Evolutionary conservation across 2,113 vertebrate genomes (phyloP).

Genomic region (Scartelaos histophorus): DNA sequence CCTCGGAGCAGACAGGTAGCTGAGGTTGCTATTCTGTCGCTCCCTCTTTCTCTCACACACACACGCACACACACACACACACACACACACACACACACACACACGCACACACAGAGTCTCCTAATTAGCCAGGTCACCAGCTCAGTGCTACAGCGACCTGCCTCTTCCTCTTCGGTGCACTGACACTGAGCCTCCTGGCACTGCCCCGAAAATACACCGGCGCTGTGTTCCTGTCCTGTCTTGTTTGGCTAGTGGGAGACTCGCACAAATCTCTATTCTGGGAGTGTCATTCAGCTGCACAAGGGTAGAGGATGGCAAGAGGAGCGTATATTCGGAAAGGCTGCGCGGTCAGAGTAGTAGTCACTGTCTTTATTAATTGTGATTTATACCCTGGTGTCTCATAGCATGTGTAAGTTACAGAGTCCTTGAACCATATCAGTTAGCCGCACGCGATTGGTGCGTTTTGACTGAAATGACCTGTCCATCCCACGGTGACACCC

Average conservation of each 20-base stretch:
- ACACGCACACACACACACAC: constrained; percentile 15
- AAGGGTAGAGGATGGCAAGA: constrained; percentile 56
- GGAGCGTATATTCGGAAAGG: constrained; percentile 61
- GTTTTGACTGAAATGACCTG: constrained; percentile 58
- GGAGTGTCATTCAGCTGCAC: constrained; percentile 74
- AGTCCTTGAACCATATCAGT: constrained; percentile 54
- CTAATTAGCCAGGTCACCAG: constrained; percentile 60
- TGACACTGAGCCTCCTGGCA: constrained; percentile 40
- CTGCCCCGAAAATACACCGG: constrained; percentile 55
- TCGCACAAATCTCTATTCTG: constrained; percentile 68
- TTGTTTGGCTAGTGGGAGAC: constrained; percentile 56
- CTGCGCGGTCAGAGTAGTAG: constrained; percentile 42
- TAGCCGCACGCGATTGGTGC: constrained; percentile 67
- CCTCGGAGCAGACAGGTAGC: constrained; percentile 19
- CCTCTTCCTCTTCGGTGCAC: constrained; percentile 35
- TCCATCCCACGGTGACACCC: constrained; percentile 25
- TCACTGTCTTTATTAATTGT: constrained; percentile 73
- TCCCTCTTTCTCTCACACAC: neutral
- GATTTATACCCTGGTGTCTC: constrained; percentile 74
- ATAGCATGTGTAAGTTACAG: constrained; percentile 44
- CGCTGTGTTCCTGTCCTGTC: constrained; percentile 57
- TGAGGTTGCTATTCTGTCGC: constrained; percentile 32
- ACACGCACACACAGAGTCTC: constrained; percentile 39
- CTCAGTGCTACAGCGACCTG: constrained; percentile 42
- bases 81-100: constrained; percentile 35